These are phyloP conservation scores for Tenthredo distinguenda DNA, from an alignment of 2,888 invertebrate species.

Conservation along the genomic window DNA sequence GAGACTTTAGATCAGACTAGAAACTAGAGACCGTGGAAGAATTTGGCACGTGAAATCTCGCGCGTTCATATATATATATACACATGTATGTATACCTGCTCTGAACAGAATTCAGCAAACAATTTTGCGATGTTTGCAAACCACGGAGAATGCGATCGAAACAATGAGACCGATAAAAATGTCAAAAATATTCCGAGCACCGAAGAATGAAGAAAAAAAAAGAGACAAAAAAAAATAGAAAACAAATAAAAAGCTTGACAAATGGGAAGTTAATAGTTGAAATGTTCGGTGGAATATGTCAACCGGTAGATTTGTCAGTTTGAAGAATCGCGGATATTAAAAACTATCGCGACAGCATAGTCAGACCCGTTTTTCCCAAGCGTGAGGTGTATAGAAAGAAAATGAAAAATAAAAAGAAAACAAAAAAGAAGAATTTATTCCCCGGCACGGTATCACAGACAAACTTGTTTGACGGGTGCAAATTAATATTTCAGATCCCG, in stretches of 20 bases:
- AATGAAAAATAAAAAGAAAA: not conserved
- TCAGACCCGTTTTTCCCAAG: not conserved
- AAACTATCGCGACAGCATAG: not conserved
- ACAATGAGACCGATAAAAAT: not conserved
- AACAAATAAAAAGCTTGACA: not conserved
- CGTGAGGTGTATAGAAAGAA: not conserved
- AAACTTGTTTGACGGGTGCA: conserved; percentile 25
- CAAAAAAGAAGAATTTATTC: not conserved
- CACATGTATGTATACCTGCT: not conserved
- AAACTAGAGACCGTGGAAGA: not conserved
- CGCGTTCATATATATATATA: not conserved
- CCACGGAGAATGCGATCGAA: not conserved
- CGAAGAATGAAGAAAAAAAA: not conserved
- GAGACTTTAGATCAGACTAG: not conserved
- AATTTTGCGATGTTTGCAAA: not conserved
- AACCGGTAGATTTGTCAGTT: conserved; percentile 17
- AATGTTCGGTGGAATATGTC: not conserved
- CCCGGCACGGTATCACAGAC: not conserved
- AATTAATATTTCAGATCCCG: conserved; percentile 7
- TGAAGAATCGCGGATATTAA: not conserved
- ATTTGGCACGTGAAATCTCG: not conserved
- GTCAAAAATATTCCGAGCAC: not conserved
- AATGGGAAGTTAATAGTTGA: conserved; percentile 10
- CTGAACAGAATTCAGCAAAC: not conserved
- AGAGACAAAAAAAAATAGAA: not conserved